Conservation (phyloP, 2,797 vertebrate genomes). For the Eulemur albifrons region DNA sequence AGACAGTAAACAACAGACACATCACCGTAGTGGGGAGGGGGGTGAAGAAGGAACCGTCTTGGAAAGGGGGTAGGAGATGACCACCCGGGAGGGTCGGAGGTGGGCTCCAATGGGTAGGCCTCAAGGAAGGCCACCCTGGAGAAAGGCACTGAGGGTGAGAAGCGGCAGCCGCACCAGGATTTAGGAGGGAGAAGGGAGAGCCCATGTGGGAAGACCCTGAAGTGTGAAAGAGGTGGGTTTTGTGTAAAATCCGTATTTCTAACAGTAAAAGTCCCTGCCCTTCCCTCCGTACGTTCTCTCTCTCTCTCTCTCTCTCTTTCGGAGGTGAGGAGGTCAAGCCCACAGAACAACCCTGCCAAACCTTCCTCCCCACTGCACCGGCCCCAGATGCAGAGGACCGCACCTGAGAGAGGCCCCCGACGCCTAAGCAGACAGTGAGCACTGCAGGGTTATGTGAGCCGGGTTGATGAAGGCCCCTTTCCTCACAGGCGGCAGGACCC, state of each 20-base stretch:
- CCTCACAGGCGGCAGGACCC: not conserved
- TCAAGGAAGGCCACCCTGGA: not conserved
- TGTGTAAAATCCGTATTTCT: not conserved
- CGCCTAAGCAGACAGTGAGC: too few relatives aligned
- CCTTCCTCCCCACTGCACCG: accelerated
- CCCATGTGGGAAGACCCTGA: not conserved
- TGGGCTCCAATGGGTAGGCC: accelerated
- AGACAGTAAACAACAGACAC: not conserved
- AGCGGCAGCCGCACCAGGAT: not conserved
- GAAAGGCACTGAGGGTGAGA: not conserved
- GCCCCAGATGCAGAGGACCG: not conserved
- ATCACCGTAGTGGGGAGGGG: not conserved
- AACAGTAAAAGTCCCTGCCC: not conserved
- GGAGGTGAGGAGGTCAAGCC: not conserved
- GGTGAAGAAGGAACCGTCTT: not conserved
- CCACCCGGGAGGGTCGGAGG: accelerated
- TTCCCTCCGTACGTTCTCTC: too few relatives aligned
- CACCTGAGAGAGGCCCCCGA: accelerated
- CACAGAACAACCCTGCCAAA: too few relatives aligned
- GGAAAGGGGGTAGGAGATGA: not conserved
- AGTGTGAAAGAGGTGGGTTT: not conserved
- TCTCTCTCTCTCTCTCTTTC: too few relatives aligned
- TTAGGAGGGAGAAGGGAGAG: too few relatives aligned
- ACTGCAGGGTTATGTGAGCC: not conserved
- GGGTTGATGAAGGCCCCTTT: not conserved